Conservation (phyloP, 2,113 vertebrate genomes). For the Phalacrocorax aristotelis region DNA sequence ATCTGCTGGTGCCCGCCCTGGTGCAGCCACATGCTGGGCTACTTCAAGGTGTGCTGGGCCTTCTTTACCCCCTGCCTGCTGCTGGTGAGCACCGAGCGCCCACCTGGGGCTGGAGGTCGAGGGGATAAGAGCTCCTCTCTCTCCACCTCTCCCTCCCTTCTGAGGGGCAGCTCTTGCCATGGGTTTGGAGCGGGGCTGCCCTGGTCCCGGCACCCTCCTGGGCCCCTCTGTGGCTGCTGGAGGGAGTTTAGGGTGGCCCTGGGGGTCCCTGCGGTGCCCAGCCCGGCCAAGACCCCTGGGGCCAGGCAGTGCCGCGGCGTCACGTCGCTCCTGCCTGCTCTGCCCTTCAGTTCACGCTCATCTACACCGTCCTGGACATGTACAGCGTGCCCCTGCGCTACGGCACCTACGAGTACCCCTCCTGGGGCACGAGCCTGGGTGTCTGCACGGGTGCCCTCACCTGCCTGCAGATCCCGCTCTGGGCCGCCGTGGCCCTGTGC, state of each 20-base stretch:
- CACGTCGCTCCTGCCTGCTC: neutral
- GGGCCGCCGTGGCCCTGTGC: constrained; percentile 77
- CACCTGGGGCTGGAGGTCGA: too few species aligned
- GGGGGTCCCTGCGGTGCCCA: neutral
- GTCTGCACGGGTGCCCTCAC: constrained; percentile 74
- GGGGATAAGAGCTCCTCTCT: neutral
- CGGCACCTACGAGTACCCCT: constrained; percentile 73
- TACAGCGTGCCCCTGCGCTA: constrained; percentile 75
- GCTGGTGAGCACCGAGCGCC: constrained; percentile 74
- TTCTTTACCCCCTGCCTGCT: constrained; percentile 88
- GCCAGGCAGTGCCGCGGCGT: accelerated
- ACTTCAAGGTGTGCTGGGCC: constrained; percentile 92
- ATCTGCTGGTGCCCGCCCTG: constrained; percentile 83
- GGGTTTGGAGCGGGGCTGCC: neutral
- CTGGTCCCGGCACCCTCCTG: accelerated
- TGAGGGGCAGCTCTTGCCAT: neutral
- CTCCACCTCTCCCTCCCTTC: neutral
- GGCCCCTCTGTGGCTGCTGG: neutral
- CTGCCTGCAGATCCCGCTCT: constrained; percentile 82
- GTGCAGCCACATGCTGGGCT: constrained; percentile 67
- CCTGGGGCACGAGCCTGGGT: constrained; percentile 80
- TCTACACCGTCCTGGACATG: constrained; percentile 84
- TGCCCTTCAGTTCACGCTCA: constrained; percentile 77
- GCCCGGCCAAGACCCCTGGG: neutral
- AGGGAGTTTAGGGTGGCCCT: neutral